Evolutionary conservation across 2,797 vertebrate genomes (phyloP), one percentile per base, ranked within the genome.

Genomic region (Enteromius thamalakanensis): DNA sequence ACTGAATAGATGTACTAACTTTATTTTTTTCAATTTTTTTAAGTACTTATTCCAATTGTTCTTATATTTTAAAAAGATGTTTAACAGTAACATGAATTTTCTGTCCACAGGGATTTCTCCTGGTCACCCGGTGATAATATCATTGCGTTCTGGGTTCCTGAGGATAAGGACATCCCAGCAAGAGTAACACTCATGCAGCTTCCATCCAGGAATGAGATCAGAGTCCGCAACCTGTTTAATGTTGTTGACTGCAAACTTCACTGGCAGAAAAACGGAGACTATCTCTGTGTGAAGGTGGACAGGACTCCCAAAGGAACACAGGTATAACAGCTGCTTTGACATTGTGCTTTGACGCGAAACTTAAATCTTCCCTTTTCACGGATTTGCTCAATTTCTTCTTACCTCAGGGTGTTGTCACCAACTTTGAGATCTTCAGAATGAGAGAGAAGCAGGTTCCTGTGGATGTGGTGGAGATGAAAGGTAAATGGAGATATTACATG

Each of bases 381-480:
- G 29, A 3, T 76, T 65, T 58, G 1, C n/a, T 82, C 21, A 1
- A 74, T 1, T 58, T 1, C 86, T 12, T 76, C 40, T 70, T 55
- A 83, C 88, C 70, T 79, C 83, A 99, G 98, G 98, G 98, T n/a
- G 97, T 99, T 65, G 98, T 99, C 88, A 99, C 98, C 92, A 99
- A 99, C 93, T 99, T 99, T 94, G 98, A 99, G 94, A 99, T 99
- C 91, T 99, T 99, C 93, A 93, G 98, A 87, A 99, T 99, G 98
- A 95, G 98, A 89, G 98, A 99, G 90, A 99, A 99, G 79, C 98
- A 99, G 91, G 98, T 99, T 83, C 98, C 98, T 69, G 98, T 99
- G 0, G 98, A 99, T 85, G 98, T 99, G 81, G 97, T 99, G 60
- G 98, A 99, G 89, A 99, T 99, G 98, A 99, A 99, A 94, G 98